A percentile compares a stretch with the other conserved stretches of the same genome.
Conservation (phyloP, 2,888 invertebrate species). For the Slavum lentiscoides region DNA sequence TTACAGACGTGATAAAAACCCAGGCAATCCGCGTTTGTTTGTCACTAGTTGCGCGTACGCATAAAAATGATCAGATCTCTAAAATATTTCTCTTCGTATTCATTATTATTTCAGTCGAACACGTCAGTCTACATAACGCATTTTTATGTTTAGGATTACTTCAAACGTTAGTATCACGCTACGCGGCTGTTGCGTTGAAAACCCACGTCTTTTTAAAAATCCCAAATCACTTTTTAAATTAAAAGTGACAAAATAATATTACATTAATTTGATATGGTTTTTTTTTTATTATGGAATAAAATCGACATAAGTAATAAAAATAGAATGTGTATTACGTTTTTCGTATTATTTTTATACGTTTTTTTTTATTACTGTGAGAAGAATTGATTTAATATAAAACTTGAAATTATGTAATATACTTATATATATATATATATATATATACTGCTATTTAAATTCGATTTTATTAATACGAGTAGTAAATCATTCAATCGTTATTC, state of each 20-base stretch:
- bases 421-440: too few relatives aligned
- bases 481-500: background rate
- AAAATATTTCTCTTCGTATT: too few relatives aligned
- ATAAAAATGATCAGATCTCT: too few relatives aligned
- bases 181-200: too few relatives aligned
- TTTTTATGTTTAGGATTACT: too few relatives aligned
- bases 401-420: background rate
- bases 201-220: background rate
- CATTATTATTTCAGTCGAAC: too few relatives aligned
- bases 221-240: background rate
- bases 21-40: too few relatives aligned
- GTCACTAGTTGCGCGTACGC: too few relatives aligned
- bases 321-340: background rate
- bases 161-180: too few relatives aligned
- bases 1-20: too few relatives aligned
- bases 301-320: background rate
- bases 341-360: background rate
- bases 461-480: slow-evolving; percentile 5
- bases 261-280: slow-evolving; percentile 5
- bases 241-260: background rate
- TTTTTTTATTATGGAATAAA: background rate
- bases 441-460: background rate
- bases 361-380: background rate
- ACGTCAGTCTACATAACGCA: too few relatives aligned
- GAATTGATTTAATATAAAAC: background rate